Conservation (phyloP, 2,113 vertebrate species). For the Silurus glanis region DNA sequence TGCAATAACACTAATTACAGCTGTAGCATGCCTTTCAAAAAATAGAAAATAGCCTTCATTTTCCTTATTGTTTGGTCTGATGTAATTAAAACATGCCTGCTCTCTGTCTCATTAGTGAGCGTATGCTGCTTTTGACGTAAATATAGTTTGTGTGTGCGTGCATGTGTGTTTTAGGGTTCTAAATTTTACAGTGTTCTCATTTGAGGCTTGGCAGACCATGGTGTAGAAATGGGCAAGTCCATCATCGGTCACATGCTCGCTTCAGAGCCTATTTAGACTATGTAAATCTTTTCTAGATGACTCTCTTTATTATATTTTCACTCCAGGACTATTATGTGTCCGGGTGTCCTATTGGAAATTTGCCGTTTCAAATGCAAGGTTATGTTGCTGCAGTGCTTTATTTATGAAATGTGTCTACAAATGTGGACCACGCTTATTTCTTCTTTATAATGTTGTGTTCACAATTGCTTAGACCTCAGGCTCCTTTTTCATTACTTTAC, state of each 20-base stretch:
- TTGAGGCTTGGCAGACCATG: constrained; percentile 35
- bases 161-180: constrained; percentile 38
- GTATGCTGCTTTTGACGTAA: constrained; percentile 54
- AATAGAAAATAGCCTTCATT: constrained; percentile 61
- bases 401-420: background rate
- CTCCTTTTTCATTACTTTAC: background rate
- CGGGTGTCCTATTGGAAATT: background rate
- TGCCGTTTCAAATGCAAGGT: background rate
- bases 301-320: background rate
- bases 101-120: constrained; percentile 64
- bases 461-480: background rate
- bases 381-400: background rate
- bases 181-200: constrained; percentile 23
- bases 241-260: constrained; percentile 31
- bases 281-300: constrained; percentile 14
- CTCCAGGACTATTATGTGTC: background rate
- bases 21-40: constrained; percentile 60
- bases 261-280: constrained; percentile 17
- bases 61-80: constrained; percentile 59
- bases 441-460: background rate
- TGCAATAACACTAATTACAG: constrained; percentile 65
- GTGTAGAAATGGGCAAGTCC: constrained; percentile 21
- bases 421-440: background rate
- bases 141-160: constrained; percentile 4
- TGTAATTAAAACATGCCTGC: constrained; percentile 68